phyloP scores from a whole-genome alignment of 2,797 vertebrate species.

The Mustela erminea region DNA sequence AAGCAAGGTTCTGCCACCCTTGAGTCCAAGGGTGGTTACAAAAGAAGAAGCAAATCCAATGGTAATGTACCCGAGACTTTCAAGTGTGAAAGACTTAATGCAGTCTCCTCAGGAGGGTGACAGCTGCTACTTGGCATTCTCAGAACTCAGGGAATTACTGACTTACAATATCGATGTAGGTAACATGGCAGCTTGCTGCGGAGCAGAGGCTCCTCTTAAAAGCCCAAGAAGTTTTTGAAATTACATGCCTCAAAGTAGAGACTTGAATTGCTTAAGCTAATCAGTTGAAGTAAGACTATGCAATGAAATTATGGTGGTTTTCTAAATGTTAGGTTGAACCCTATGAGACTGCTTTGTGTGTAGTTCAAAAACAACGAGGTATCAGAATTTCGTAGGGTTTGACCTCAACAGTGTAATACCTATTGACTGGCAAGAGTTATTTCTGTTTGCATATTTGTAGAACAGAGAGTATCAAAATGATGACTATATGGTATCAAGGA shows the following conservation, averaged over 20 bases:
- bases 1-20: conserved; percentile 82
- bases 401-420: neutral
- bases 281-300: neutral
- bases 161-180: neutral
- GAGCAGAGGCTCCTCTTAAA: neutral
- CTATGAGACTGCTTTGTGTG: neutral
- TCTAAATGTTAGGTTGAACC: conserved; percentile 4
- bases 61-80: conserved; percentile 68
- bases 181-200: neutral
- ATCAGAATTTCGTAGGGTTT: conserved; percentile 12
- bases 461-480: conserved; percentile 29
- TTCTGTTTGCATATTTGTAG: conserved; percentile 53
- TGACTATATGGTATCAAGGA: neutral
- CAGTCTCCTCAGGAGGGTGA: neutral
- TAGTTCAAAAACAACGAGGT: conserved; percentile 5
- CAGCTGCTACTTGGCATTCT: neutral
- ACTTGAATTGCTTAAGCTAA: neutral
- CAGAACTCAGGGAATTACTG: neutral
- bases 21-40: conserved; percentile 81
- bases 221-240: conserved; percentile 1
- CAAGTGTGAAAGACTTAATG: neutral
- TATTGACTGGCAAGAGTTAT: neutral
- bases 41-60: conserved; percentile 80
- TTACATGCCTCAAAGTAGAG: neutral
- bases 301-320: conserved; percentile 37